Evolutionary conservation across 2,797 vertebrate species (phyloP).

Genomic region (Gymnoscopelus braueri): DNA sequence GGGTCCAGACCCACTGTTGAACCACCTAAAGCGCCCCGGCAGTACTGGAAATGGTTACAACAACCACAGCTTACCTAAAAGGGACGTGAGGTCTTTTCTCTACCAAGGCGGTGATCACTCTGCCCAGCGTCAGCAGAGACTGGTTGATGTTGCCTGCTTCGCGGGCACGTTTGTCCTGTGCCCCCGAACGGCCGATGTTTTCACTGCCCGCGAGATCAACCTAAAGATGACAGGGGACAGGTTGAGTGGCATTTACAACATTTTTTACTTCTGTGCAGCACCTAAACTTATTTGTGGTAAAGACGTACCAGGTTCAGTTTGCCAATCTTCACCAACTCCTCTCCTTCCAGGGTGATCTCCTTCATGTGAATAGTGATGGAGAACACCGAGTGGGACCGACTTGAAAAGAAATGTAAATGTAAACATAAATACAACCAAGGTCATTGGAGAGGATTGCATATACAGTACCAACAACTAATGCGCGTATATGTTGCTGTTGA

Average conservation of each 20-base stretch:
- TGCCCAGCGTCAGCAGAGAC: slow-evolving; percentile 93
- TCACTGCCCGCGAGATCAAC: slow-evolving; percentile 98
- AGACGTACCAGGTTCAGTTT: slow-evolving; percentile 92
- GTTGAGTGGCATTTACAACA: slow-evolving; percentile 35
- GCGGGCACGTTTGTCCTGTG: slow-evolving; percentile 95
- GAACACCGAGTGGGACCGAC: slow-evolving; percentile 97
- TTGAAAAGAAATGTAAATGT: slow-evolving; percentile 50
- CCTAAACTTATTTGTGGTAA: too few species aligned
- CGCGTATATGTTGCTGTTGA: too few species aligned
- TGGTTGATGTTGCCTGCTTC: slow-evolving; percentile 99
- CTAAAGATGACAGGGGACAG: slow-evolving; percentile 74
- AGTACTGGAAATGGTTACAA: too few species aligned
- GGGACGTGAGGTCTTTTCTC: slow-evolving; percentile 95
- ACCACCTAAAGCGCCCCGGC: too few species aligned
- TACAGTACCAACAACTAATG: too few species aligned
- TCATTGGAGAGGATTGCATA: too few species aligned
- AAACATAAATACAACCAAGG: slow-evolving; percentile 43
- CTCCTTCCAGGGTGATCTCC: slow-evolving; percentile 93
- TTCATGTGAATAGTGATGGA: slow-evolving; percentile 99
- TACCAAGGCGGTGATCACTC: slow-evolving; percentile 96
- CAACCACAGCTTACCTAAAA: slow-evolving; percentile 91
- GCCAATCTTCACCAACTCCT: slow-evolving; percentile 98
- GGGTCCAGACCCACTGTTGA: not conserved
- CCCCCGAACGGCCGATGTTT: slow-evolving; percentile 97
- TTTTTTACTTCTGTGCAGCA: too few species aligned